Evolutionary conservation across 2,113 vertebrate species (phyloP), one percentile per base, ranked within the genome.

Genomic region (Thomomys bottae): DNA sequence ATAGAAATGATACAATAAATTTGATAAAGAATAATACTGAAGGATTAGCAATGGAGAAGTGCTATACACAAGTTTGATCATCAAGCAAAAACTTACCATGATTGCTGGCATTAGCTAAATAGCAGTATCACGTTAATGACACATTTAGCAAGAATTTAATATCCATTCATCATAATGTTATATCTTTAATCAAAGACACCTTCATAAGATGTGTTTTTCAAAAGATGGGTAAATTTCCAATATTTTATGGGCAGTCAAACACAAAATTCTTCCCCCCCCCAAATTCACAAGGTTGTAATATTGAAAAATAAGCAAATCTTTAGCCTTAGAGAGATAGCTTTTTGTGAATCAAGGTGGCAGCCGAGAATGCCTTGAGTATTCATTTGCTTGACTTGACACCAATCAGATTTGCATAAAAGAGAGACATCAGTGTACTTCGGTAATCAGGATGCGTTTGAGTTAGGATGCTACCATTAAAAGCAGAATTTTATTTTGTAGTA

Each of bases 111-210:
- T 57, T 95, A 30, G 32, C 34, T 84, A 81, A 45, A 81, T 66
- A 94, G 70, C 90, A 95, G 93, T 94, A 72, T 75, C 91, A 30
- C 96, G 79, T 49, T 96, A 96, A 96, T 86, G 90, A 96, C 94
- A 94, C 59, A 96, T 92, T 86, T 92, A 94, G 49, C 73, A 78
- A 32, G 90, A 88, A 90, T 88, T 85, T 90, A 95, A 90, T 84
- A 92, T 75, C 54, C 5, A 88, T 87, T 59, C 59, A 93, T 88
- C 57, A 96, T 68, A 82, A 63, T 45, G 17, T 17, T 57, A 30
- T 92, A 40, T 21, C 3, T 73, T 94, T 96, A 94, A 93, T 94
- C 57, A n/a, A 87, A 92, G 45, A 0, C 21, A 68, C 11, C 30
- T 79, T 38, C 78, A 9, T 30, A 76, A 79, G 4, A 81, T 36